Percentiles rank a stretch among this genome's conserved stretches.
Evolutionary conservation across 2,113 vertebrate species (phyloP).

Genomic region (Pollachius pollachius): DNA sequence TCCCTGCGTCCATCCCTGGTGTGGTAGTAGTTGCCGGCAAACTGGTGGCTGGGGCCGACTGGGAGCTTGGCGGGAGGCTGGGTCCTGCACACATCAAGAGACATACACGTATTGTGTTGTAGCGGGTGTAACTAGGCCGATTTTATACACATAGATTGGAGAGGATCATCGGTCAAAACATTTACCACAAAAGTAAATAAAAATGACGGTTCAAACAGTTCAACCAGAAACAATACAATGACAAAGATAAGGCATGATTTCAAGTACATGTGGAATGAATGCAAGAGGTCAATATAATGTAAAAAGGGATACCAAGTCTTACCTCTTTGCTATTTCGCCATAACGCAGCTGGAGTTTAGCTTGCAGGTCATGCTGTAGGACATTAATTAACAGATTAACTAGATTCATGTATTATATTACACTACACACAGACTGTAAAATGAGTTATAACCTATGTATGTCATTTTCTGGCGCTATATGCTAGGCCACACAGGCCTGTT

Average conservation of each 20-base stretch:
- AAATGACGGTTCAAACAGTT: neutral
- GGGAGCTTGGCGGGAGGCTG: slow-evolving; percentile 86
- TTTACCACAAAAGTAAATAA: neutral
- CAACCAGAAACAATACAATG: neutral
- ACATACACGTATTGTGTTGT: neutral
- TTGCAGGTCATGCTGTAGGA: slow-evolving; percentile 83
- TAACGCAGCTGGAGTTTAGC: slow-evolving; percentile 88
- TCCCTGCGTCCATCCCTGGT: slow-evolving; percentile 88
- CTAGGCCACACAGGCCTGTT: neutral
- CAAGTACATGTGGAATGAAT: neutral
- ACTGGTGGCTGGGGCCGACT: slow-evolving; percentile 87
- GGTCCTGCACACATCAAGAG: slow-evolving; percentile 63
- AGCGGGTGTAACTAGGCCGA: neutral
- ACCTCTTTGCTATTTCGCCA: slow-evolving; percentile 88
- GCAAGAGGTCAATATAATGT: neutral
- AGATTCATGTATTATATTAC: too few species aligned
- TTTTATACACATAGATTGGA: neutral
- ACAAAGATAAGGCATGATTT: neutral
- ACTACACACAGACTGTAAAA: neutral
- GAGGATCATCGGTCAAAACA: neutral
- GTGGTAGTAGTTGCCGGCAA: slow-evolving; percentile 85
- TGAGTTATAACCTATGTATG: too few species aligned
- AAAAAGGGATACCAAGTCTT: slow-evolving; percentile 10
- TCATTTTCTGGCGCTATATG: neutral
- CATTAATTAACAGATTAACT: neutral